These are phyloP conservation scores for Ataeniobius toweri DNA, from an alignment of 2,797 vertebrate genomes.

Conservation along the genomic window DNA sequence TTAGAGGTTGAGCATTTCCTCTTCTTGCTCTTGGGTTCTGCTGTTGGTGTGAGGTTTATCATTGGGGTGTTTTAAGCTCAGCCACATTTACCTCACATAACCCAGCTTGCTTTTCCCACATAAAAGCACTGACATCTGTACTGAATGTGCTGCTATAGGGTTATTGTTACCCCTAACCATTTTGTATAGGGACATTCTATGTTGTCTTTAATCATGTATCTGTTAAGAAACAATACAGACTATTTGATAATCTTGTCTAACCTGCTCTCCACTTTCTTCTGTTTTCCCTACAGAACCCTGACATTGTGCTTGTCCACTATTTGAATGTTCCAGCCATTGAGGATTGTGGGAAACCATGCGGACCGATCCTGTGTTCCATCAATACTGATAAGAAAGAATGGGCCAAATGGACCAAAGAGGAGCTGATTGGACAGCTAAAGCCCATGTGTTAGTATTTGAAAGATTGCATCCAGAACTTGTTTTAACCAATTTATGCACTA, in stretches of 20 bases:
- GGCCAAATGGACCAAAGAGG: constrained; percentile 99
- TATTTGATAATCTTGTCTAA: constrained; percentile 26
- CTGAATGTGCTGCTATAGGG: constrained; percentile 28
- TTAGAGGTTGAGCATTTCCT: constrained; percentile 33
- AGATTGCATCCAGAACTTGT: constrained; percentile 6
- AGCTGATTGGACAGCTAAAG: constrained; percentile 97
- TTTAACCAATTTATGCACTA: constrained; percentile 12
- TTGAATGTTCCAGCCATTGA: constrained; percentile 99
- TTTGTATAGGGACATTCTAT: not conserved
- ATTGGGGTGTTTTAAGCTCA: constrained; percentile 30
- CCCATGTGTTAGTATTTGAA: constrained; percentile 95
- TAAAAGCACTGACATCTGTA: constrained; percentile 46
- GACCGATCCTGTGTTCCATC: constrained; percentile 98
- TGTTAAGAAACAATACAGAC: constrained; percentile 28
- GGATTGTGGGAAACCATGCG: constrained; percentile 98
- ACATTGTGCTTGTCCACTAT: constrained; percentile 99
- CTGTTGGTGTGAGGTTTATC: constrained; percentile 33
- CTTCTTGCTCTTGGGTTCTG: constrained; percentile 24
- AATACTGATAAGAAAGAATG: constrained; percentile 99
- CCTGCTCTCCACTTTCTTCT: constrained; percentile 1
- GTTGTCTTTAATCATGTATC: constrained; percentile 21
- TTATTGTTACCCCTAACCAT: not conserved
- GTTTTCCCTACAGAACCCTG: constrained; percentile 87
- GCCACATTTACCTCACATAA: constrained; percentile 38
- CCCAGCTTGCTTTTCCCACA: constrained; percentile 51